Base-by-base conservation (phyloP, 2,113 vertebrate species). In the Sarotherodon lohbergeri region DNA sequence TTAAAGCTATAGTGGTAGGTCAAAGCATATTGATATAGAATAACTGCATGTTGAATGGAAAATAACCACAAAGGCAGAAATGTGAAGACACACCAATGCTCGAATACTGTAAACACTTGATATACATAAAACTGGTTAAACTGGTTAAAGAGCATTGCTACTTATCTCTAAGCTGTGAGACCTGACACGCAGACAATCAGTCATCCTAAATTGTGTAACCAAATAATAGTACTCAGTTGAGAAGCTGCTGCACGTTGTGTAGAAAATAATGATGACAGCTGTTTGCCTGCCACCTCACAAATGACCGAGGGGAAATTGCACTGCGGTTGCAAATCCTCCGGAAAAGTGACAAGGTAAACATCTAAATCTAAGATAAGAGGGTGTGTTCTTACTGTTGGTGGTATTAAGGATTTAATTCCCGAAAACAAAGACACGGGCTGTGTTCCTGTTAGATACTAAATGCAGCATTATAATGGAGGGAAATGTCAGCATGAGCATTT, bases 381-480 rank as follows among this genome's bases (percentile, higher is more conserved):
- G 32, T 84, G 41, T 22, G 88, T 90, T 92, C 43, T 88, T 48
- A 89, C 14, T 73, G 22, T 73, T 84, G 91, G 93, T 92, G 89
- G 90, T 83, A 84, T 90, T 88, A 82, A 73, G 19, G 54, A 61
- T 86, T 82, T 83, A 54, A 89, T 84, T 88, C 50, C 68, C 41
- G 81, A 92, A 66, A 86, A 94, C 91, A 93, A 93, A 93, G 73
- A 91, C 66, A 52, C 46, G 29, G 48, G 80, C 68, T 84, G 87
- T 87, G 85, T 94, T 91, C 80, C 92, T 73, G 81, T 81, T 43
- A 55, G 52, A 76, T 86, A n/a, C 52, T 66, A 59, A 85, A 85
- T 83, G 24, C 86, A 91, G 50, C 11, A 12, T 8, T 19, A 66
- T 66, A 54, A 76, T 80, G 22, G 2, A 82, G 66, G 85, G 66